phyloP scores from a whole-genome alignment of 2,888 invertebrate species.

The Drosophila mercatorum region DNA sequence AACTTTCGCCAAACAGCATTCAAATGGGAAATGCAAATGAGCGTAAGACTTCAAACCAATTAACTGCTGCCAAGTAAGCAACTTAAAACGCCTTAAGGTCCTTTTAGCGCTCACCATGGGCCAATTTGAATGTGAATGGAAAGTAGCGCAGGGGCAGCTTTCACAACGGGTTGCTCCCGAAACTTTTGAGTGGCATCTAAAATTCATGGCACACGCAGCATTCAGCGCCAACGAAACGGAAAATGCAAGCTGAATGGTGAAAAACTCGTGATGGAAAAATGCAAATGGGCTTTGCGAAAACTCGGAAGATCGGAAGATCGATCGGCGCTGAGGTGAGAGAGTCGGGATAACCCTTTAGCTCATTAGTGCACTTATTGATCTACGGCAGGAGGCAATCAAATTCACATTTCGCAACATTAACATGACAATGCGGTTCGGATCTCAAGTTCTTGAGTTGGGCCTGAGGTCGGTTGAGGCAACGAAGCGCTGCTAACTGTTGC shows the following conservation, averaged over 20 bases:
- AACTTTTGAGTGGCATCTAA: slow-evolving; percentile 30
- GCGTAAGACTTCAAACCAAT: slow-evolving; percentile 75
- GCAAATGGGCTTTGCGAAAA: slow-evolving; percentile 65
- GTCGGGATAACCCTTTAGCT: slow-evolving; percentile 53
- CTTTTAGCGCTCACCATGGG: slow-evolving; percentile 37
- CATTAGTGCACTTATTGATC: slow-evolving; percentile 74
- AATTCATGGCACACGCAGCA: slow-evolving; percentile 71
- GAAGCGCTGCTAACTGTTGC: slow-evolving; percentile 70
- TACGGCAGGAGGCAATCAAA: slow-evolving; percentile 79
- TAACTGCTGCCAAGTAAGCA: slow-evolving; percentile 72
- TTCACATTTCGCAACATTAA: slow-evolving; percentile 80
- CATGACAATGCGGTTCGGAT: slow-evolving; percentile 70
- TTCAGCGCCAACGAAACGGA: slow-evolving; percentile 77
- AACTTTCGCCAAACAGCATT: slow-evolving; percentile 28
- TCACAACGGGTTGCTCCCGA: slow-evolving; percentile 56
- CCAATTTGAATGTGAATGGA: slow-evolving; percentile 69
- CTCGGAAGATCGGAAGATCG: not conserved
- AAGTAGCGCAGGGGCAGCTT: slow-evolving; percentile 44
- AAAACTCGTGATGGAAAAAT: slow-evolving; percentile 38
- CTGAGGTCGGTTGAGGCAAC: slow-evolving; percentile 38
- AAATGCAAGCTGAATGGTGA: slow-evolving; percentile 55
- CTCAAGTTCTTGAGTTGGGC: slow-evolving; percentile 20
- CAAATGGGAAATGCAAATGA: slow-evolving; percentile 60
- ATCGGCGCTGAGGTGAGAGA: not conserved
- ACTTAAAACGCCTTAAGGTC: slow-evolving; percentile 74